phyloP scores from a whole-genome alignment of 2,113 vertebrate species.

The Prunella fulvescens region DNA sequence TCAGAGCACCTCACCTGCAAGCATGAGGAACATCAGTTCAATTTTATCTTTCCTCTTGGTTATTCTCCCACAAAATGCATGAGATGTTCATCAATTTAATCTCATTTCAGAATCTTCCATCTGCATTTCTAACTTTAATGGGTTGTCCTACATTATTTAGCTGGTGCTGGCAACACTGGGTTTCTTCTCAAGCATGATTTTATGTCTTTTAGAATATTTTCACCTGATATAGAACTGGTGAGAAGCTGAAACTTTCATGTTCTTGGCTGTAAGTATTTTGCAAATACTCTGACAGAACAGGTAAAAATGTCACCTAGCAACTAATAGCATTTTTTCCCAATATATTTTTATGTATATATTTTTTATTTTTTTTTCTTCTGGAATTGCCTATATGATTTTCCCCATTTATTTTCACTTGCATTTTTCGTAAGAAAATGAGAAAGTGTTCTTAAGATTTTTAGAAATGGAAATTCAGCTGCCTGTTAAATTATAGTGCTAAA shows the following conservation, averaged over 20 bases:
- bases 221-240: background rate
- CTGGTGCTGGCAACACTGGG: background rate
- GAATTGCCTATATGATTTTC: background rate
- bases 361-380: background rate
- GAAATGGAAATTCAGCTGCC: background rate
- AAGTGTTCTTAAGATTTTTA: background rate
- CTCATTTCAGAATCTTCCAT: background rate
- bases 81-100: background rate
- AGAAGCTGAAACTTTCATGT: background rate
- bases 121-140: background rate
- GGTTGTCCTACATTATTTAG: background rate
- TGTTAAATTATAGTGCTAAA: background rate
- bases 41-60: background rate
- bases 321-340: background rate
- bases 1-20: background rate
- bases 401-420: background rate
- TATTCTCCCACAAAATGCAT: background rate
- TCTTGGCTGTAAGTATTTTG: slow-evolving; percentile 29
- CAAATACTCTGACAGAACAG: slow-evolving; percentile 22
- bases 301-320: slow-evolving; percentile 44
- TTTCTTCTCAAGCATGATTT: background rate
- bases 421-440: background rate
- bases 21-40: background rate
- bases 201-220: background rate
- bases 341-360: too few species aligned